Evolutionary conservation across 2,888 invertebrate species (phyloP), one percentile per base, ranked within the genome.

Genomic region (Philonicus albiceps): DNA sequence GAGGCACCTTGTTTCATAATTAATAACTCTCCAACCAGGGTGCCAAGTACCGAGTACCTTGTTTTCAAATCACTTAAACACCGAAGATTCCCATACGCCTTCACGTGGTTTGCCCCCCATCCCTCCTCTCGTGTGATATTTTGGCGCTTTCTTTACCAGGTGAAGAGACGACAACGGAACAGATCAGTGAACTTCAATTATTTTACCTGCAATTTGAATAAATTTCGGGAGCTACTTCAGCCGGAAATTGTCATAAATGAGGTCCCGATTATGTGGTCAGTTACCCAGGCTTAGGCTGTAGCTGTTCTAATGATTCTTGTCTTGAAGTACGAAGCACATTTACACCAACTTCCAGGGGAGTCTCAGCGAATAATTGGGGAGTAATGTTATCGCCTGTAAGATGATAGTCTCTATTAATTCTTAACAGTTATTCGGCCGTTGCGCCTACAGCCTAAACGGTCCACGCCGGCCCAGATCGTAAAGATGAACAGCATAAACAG

Each of bases 181-280:
- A 85, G 75, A 85, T 85, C 85, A 85, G 49, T 75, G 75, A 85
- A 85, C 85, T 85, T 85, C 85, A 85, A 85, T 85, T 85, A 85
- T 73, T 85, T 27, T 75, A 22, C 49, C n/a, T 49, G 22, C 43
- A 85, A 85, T 85, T 85, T 85, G 75, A 85, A 85, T 85, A 75
- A 85, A 86, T 37, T 27, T 53, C 31, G 40, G 64, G 64, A 78
- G 86, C 64, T 53, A 76, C 76, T 86, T 75, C 37, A 76, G 31
- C 86, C 86, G 86, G 86, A 86, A 86, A 86, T 78, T 76, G 86
- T 86, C 86, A 86, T 86, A 86, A 86, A 86, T 78, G 76, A 55
- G 55, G 37, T 30, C 13, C 64, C 76, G 55, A 86, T 86, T 86
- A 86, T 86, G 78, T 64, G 86, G 86, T 86, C 86, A 86, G 76